Conservation (phyloP, 2,888 invertebrate species). For the Pocota personata region DNA sequence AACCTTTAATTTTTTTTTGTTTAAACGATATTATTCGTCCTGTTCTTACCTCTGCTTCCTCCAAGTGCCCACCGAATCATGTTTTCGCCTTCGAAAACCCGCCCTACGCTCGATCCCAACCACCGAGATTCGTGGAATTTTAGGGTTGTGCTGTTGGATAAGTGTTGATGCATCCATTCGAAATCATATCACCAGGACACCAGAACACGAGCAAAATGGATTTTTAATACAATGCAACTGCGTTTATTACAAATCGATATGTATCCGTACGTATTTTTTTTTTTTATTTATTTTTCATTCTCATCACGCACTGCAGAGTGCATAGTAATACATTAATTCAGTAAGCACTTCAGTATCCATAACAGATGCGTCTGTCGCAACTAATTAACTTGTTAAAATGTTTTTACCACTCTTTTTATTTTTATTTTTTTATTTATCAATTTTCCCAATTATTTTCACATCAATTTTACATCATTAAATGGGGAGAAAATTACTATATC, state of each 20-base stretch:
- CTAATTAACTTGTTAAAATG: slow-evolving; percentile 2
- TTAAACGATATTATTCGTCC: background rate
- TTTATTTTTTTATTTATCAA: background rate
- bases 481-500: background rate
- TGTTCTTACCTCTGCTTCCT: slow-evolving; percentile 80
- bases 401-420: background rate
- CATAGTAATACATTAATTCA: background rate
- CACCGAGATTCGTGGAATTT: slow-evolving; percentile 78
- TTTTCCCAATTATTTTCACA: background rate
- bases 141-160: slow-evolving; percentile 56
- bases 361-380: background rate
- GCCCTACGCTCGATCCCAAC: slow-evolving; percentile 80
- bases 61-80: slow-evolving; percentile 80
- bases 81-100: slow-evolving; percentile 81
- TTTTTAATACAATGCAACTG: background rate
- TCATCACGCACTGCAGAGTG: background rate
- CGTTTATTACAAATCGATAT: background rate
- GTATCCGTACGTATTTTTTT: background rate
- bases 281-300: background rate
- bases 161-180: slow-evolving; percentile 65
- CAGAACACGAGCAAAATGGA: background rate
- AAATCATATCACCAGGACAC: slow-evolving; percentile 52
- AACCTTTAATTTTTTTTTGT: no score
- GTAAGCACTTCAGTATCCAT: background rate
- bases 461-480: background rate